A percentile compares a stretch with the other conserved stretches of the same genome.
Evolutionary conservation across 2,797 vertebrate species (phyloP).

Genomic region (Xyrichtys novacula): DNA sequence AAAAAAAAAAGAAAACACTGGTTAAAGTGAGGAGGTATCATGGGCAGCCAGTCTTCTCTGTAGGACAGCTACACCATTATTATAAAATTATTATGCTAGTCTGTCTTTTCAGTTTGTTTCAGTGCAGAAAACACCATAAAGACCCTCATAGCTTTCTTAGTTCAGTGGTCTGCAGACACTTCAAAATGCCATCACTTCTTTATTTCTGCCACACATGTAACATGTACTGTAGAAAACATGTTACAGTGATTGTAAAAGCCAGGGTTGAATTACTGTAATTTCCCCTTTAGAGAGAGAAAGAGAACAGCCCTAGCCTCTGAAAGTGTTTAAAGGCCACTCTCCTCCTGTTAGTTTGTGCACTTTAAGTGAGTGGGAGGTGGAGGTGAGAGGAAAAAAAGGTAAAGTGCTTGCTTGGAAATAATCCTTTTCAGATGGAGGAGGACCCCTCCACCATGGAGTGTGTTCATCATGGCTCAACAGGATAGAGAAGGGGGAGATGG

Average conservation of each 20-base stretch:
- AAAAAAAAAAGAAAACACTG: slow-evolving; percentile 38
- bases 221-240: slow-evolving; percentile 32
- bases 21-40: slow-evolving; percentile 16
- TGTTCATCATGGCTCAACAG: slow-evolving; percentile 98
- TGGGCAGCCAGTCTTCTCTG: too few relatives aligned
- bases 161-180: slow-evolving; percentile 21
- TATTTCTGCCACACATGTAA: slow-evolving; percentile 25
- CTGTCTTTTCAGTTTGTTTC: neutral
- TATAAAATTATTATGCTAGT: neutral
- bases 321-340: slow-evolving; percentile 45
- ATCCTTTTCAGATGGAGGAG: slow-evolving; percentile 88
- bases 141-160: slow-evolving; percentile 10
- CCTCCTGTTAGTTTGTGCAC: slow-evolving; percentile 52
- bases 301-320: slow-evolving; percentile 42
- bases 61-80: slow-evolving; percentile 10
- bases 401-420: slow-evolving; percentile 64
- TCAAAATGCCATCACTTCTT: slow-evolving; percentile 1
- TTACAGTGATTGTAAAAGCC: slow-evolving; percentile 64
- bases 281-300: slow-evolving; percentile 24
- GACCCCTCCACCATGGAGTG: slow-evolving; percentile 95
- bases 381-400: slow-evolving; percentile 47
- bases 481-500: slow-evolving; percentile 91
- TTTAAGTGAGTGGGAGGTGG: slow-evolving; percentile 54
- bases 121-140: neutral
- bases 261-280: slow-evolving; percentile 66